Evolutionary conservation across 1,140 invertebrate species (phyloP).

Genomic region (Heliconius nattereri): DNA sequence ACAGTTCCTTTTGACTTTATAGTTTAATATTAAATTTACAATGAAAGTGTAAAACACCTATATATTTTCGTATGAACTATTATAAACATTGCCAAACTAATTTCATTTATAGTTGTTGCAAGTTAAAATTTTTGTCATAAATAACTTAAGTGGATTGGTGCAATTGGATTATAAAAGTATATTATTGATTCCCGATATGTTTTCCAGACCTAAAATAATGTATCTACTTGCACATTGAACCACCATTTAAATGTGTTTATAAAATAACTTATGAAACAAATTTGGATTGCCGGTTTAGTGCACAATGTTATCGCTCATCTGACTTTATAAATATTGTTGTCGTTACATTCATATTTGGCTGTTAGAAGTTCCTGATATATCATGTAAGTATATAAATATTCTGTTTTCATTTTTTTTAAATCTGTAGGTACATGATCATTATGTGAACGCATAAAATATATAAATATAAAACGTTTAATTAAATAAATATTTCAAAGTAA

Average conservation of each 20-base stretch:
- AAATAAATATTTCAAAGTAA: too few species aligned
- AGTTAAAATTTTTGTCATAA: constrained; percentile 13
- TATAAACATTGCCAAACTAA: constrained; percentile 7
- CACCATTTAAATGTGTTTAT: constrained; percentile 13
- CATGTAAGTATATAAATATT: constrained; percentile 6
- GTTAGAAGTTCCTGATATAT: not conserved
- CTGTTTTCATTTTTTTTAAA: not conserved
- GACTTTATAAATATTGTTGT: constrained; percentile 20
- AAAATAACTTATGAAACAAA: not conserved
- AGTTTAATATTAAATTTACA: constrained; percentile 23
- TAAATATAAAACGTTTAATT: not conserved
- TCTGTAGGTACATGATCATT: not conserved
- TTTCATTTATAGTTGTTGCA: not conserved
- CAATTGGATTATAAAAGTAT: constrained; percentile 27
- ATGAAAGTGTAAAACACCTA: constrained; percentile 8
- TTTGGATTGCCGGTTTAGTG: constrained; percentile 20
- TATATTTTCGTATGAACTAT: constrained; percentile 8
- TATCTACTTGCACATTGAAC: not conserved
- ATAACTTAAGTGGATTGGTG: constrained; percentile 26
- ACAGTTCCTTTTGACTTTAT: constrained; percentile 45
- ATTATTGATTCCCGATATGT: constrained; percentile 26
- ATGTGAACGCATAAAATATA: not conserved
- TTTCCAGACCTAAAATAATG: not conserved
- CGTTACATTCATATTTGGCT: not conserved
- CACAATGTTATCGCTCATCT: constrained; percentile 14